These are phyloP conservation scores for Melanotaenia duboulayi DNA, from an alignment of 2,113 vertebrate genomes.

Conservation along the genomic window DNA sequence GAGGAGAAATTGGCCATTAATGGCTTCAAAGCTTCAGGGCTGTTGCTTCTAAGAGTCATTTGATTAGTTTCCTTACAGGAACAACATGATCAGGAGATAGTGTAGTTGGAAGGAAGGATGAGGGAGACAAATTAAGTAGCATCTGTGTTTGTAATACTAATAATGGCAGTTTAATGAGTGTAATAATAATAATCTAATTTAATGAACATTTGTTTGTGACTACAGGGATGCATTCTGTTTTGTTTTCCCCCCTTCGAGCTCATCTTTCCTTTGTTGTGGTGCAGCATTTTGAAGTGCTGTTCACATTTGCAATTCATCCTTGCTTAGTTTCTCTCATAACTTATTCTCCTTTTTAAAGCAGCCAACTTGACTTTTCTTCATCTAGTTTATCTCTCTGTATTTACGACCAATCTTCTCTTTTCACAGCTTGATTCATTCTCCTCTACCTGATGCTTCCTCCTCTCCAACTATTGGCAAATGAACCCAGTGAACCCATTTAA, in stretches of 20 bases:
- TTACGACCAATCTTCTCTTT: conserved; percentile 33
- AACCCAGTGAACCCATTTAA: conserved; percentile 35
- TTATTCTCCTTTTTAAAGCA: conserved; percentile 40
- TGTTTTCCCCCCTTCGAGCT: neutral
- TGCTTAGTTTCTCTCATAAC: conserved; percentile 23
- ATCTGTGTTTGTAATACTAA: conserved; percentile 65
- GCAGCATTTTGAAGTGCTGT: conserved; percentile 14
- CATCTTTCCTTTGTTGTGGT: neutral
- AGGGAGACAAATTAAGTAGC: conserved; percentile 58
- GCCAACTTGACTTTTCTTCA: conserved; percentile 35
- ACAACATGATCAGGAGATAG: conserved; percentile 29
- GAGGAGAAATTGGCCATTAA: conserved; percentile 15
- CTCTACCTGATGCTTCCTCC: conserved; percentile 6
- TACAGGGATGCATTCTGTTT: conserved; percentile 42
- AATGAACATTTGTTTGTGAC: conserved; percentile 56
- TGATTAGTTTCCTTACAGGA: conserved; percentile 31
- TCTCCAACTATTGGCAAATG: conserved; percentile 33
- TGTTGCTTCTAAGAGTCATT: conserved; percentile 41
- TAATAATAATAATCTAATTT: conserved; percentile 76
- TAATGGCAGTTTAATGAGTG: conserved; percentile 77
- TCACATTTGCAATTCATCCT: conserved; percentile 21
- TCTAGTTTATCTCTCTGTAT: conserved; percentile 31
- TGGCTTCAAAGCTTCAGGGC: conserved; percentile 21
- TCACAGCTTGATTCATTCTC: conserved; percentile 30
- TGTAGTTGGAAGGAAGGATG: conserved; percentile 30